Evolutionary conservation across 2,797 vertebrate species (phyloP), one percentile per base, ranked within the genome.

Genomic region (Anguilla anguilla): DNA sequence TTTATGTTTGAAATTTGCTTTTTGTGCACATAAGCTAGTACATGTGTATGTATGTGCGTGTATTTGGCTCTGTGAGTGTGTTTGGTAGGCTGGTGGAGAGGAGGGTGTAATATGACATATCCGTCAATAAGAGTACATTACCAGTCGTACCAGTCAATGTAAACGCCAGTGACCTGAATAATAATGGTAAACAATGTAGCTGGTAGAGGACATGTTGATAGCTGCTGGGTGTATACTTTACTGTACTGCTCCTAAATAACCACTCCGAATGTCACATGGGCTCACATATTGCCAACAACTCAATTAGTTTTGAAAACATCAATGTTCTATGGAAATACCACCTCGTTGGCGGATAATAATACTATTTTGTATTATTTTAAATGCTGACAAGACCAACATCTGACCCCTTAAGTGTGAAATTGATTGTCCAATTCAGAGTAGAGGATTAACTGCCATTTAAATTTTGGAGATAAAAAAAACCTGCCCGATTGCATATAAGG

Each of bases 81-180:
- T 46, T 25, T 81, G 77, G 19, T 46, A 39, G 77, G 77, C 19
- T 7, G 77, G 77, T 22, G 39, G 17, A 46, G 43, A 15, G 19
- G 35, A 15, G 77, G 19, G 77, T 46, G 17, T 81, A 81, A 25
- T 22, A 49, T 81, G 77, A 49, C 19, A 49, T 81, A 81, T 46
- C 77, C 25, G 43, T 81, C 77, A 81, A 22, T 81, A 81, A 81
- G 19, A 22, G 35, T 81, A 49, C 77, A 81, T 81, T 77, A 77
- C 64, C 64, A 69, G 64, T 64, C 28, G 28, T 9, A 74, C 39
- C 22, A 81, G 19, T 81, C 77, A 81, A 81, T 49, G 19, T 39
- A 46, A 81, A 49, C 43, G 6, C 77, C 35, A 81, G 43, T 81
- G 77, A 81, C 77, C 77, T 22, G 72, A 39, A 77, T 77, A 77